Conservation (phyloP, 2,888 invertebrate genomes). For the Troilus luridus region DNA sequence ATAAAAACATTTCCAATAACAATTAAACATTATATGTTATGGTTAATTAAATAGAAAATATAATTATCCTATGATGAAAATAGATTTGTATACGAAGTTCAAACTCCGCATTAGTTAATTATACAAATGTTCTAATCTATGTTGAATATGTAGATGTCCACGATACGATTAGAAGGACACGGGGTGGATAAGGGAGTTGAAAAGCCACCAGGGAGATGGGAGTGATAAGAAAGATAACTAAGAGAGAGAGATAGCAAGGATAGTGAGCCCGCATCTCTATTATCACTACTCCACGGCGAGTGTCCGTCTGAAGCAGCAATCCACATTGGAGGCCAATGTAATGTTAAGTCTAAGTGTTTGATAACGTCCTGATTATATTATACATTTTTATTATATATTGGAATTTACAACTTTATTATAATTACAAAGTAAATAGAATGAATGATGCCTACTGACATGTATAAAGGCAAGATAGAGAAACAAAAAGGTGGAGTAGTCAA, state of each 20-base stretch:
- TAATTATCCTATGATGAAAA: neutral
- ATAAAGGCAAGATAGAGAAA: no score
- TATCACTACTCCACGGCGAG: neutral
- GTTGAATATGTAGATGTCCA: neutral
- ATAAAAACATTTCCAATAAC: no score
- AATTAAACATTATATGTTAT: no score
- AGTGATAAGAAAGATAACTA: neutral
- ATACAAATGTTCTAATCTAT: neutral
- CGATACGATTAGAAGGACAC: no score
- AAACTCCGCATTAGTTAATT: neutral
- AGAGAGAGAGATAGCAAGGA: neutral
- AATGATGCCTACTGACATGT: no score
- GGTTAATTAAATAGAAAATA: no score
- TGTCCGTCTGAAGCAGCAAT: neutral
- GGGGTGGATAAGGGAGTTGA: neutral
- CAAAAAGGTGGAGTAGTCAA: no score
- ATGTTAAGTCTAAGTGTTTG: neutral
- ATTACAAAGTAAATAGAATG: no score
- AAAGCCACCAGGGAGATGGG: neutral
- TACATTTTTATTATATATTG: no score
- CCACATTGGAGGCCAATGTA: neutral
- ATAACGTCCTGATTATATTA: neutral
- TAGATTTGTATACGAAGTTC: neutral
- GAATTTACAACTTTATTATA: no score
- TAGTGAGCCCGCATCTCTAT: neutral